These are phyloP conservation scores for Ostrea edulis DNA, from an alignment of 1,140 invertebrate genomes.

Conservation along the genomic window DNA sequence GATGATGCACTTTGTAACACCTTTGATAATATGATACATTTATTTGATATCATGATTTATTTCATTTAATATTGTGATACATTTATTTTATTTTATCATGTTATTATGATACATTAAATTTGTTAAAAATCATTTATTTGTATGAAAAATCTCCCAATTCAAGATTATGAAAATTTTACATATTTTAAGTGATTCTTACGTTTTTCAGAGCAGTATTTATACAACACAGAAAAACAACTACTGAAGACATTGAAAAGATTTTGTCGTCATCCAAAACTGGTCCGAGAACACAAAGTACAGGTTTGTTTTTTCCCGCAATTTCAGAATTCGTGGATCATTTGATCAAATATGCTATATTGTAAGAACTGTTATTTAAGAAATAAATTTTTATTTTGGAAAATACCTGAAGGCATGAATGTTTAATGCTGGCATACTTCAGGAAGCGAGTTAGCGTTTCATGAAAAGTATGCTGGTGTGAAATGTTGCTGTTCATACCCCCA, in stretches of 20 bases:
- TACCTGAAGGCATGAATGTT: too few species aligned
- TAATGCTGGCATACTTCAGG: too few species aligned
- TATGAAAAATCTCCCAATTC: background rate
- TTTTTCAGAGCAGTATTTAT: conserved; percentile 81
- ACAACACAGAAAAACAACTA: conserved; percentile 82
- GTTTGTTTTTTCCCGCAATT: conserved; percentile 37
- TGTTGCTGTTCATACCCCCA: too few species aligned
- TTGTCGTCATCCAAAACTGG: conserved; percentile 67
- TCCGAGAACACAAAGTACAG: conserved; percentile 51
- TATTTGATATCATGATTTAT: too few species aligned
- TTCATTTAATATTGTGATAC: background rate
- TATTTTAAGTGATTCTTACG: conserved; percentile 7
- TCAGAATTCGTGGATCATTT: background rate
- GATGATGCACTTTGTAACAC: too few species aligned
- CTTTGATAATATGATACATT: background rate
- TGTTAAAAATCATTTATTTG: too few species aligned
- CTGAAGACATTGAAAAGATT: conserved; percentile 78
- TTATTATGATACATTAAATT: background rate
- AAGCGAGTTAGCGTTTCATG: too few species aligned
- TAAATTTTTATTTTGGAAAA: too few species aligned
- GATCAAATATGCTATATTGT: background rate
- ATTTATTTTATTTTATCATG: background rate
- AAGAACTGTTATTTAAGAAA: too few species aligned
- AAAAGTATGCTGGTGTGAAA: too few species aligned
- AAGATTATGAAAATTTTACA: too few species aligned